phyloP scores from a whole-genome alignment of 2,797 vertebrate genomes.

The Halcyon chelicuti region DNA sequence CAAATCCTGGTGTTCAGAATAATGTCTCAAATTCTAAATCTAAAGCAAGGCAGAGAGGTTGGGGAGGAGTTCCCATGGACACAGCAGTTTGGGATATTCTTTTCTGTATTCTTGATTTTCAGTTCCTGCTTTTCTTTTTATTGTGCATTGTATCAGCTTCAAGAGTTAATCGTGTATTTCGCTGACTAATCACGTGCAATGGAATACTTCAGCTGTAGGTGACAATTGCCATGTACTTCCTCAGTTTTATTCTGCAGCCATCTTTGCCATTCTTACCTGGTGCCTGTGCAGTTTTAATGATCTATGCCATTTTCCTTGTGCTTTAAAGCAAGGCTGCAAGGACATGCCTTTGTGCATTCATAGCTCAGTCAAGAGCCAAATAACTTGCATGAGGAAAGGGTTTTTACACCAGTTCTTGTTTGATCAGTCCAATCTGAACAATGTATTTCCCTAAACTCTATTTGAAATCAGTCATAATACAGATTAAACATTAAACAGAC shows the following conservation, averaged over 20 bases:
- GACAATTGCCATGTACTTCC: background rate
- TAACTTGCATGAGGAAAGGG: background rate
- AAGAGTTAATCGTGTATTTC: background rate
- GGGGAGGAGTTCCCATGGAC: background rate
- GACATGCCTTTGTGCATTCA: background rate
- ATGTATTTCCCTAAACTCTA: background rate
- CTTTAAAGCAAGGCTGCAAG: background rate
- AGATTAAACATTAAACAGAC: constrained; percentile 59
- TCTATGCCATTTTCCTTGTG: background rate
- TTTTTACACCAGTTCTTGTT: background rate
- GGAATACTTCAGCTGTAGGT: background rate
- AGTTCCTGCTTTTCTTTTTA: background rate
- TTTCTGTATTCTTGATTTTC: background rate
- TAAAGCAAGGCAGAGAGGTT: background rate
- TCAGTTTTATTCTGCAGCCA: background rate
- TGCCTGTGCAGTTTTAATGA: background rate
- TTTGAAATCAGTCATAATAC: background rate
- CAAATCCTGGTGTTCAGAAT: background rate
- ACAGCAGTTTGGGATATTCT: background rate
- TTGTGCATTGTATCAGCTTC: background rate
- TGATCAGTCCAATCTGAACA: background rate
- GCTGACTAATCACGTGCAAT: background rate
- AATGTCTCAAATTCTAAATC: background rate
- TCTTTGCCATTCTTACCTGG: background rate
- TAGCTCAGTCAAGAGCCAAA: background rate